These are phyloP conservation scores for Oligia fasciuncula DNA, from an alignment of 2,888 invertebrate genomes.

Conservation along the genomic window DNA sequence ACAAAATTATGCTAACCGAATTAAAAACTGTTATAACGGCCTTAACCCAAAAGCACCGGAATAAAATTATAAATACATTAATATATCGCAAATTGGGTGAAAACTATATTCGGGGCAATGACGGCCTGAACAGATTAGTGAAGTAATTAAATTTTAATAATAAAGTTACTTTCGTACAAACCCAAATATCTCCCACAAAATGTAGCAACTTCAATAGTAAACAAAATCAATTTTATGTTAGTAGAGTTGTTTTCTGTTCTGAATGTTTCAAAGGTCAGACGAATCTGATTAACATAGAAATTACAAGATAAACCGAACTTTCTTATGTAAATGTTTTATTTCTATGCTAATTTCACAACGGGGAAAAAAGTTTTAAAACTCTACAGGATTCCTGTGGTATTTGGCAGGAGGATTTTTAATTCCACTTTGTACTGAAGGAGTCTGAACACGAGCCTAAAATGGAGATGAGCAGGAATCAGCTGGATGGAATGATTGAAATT, in stretches of 20 bases:
- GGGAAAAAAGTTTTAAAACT: conserved; percentile 51
- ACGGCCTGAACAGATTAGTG: conserved; percentile 17
- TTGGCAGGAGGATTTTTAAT: conserved; percentile 10
- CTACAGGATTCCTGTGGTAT: conserved; percentile 31
- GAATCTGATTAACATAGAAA: conserved; percentile 58
- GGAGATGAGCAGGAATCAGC: background rate
- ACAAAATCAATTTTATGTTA: conserved; percentile 54
- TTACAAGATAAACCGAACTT: conserved; percentile 59
- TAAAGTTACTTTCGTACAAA: conserved; percentile 1
- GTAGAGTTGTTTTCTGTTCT: conserved; percentile 43
- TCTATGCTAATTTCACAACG: conserved; percentile 56
- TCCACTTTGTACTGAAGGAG: background rate
- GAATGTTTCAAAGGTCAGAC: conserved; percentile 50
- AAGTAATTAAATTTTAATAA: conserved; percentile 5
- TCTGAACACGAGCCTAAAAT: background rate
- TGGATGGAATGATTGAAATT: background rate
- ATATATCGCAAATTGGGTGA: conserved; percentile 31
- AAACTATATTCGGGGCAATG: conserved; percentile 14
- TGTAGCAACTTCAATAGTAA: conserved; percentile 35
- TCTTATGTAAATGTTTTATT: conserved; percentile 63
- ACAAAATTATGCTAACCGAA: conserved; percentile 1
- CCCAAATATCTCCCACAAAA: conserved; percentile 22
- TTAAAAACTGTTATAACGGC: background rate
- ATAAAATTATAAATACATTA: conserved; percentile 19
- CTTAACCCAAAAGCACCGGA: background rate